Evolutionary conservation across 2,888 invertebrate genomes (phyloP), one percentile per base, ranked within the genome.

Genomic region (Magallana nippona): DNA sequence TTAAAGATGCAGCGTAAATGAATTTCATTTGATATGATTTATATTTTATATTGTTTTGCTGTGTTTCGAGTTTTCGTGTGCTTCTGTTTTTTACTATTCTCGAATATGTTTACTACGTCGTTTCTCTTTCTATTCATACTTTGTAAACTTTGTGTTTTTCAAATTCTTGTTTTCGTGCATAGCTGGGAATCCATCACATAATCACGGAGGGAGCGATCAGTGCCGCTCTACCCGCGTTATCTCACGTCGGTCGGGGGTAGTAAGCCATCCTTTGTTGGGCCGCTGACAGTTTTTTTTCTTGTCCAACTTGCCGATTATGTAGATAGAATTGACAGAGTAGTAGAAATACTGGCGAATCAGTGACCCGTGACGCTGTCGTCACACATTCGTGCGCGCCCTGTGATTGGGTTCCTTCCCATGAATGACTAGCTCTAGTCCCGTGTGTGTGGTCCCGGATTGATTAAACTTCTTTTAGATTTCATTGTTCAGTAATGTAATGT

Each of bases 381-480:
- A 71, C 71, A 27, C n/a, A 19, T 60, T 60, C n/a, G n/a, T 60
- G 71, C 71, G 27, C 27, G 27, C 15, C 22, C 71, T 27, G 3
- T 71, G 27, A 71, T 71, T 71, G 71, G 71, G 27, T 71, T 27
- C 32, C 71, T 71, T 19, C 27, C 71, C 32, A 71, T 71, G 71
- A 71, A 71, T 71, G 71, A 71, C 71, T 19, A 71, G 71, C 15
- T 27, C 71, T 2, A 3, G 8, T 44, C 11, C 11, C 71, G 15
- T 71, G 32, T 32, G 71, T 71, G 71, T 71, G 71, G 71, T 71
- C 71, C 15, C 22, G 27, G 22, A 71, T 71, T 71, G 71, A 71
- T 71, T 71, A 71, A 71, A 71, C 71, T 71, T 71, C 71, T 71
- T 71, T 71, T 27, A 71, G 71, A 71, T 71, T 71, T 71, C 71